A percentile compares a stretch with the other conserved stretches of the same genome.
These are phyloP conservation scores for Thera britannica DNA, from an alignment of 2,888 invertebrate genomes.

Conservation along the genomic window DNA sequence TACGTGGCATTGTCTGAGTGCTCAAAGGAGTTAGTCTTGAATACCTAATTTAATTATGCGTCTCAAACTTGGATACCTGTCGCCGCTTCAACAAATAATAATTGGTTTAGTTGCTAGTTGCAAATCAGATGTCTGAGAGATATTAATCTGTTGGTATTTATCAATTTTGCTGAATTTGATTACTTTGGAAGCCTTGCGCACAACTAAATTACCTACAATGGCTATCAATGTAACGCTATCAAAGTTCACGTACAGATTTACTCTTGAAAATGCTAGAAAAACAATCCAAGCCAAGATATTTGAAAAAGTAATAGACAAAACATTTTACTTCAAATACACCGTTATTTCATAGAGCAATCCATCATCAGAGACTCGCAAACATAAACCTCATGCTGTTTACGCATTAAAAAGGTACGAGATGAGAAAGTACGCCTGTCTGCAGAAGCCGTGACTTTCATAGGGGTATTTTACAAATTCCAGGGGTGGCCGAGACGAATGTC, in stretches of 20 bases:
- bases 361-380: conserved; percentile 34
- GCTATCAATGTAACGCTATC: no score
- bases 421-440: conserved; percentile 54
- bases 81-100: conserved; percentile 38
- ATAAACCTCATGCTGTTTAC: conserved; percentile 47
- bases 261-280: no score
- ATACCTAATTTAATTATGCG: conserved; percentile 71
- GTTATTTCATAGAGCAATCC: conserved; percentile 30
- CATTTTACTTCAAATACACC: not conserved
- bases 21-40: conserved; percentile 43
- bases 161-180: conserved; percentile 24
- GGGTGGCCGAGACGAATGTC: conserved; percentile 60
- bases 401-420: conserved; percentile 48
- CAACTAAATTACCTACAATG: no score
- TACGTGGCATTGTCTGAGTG: conserved; percentile 40
- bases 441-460: conserved; percentile 61
- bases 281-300: no score
- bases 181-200: not conserved
- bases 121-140: conserved; percentile 10
- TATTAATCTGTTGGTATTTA: conserved; percentile 28
- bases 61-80: conserved; percentile 56
- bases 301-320: no score
- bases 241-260: no score
- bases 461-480: conserved; percentile 56
- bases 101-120: conserved; percentile 38